A percentile compares a stretch with the other conserved stretches of the same genome.
phyloP scores from a whole-genome alignment of 2,888 invertebrate species.

The Nephrotoma guestfalica region DNA sequence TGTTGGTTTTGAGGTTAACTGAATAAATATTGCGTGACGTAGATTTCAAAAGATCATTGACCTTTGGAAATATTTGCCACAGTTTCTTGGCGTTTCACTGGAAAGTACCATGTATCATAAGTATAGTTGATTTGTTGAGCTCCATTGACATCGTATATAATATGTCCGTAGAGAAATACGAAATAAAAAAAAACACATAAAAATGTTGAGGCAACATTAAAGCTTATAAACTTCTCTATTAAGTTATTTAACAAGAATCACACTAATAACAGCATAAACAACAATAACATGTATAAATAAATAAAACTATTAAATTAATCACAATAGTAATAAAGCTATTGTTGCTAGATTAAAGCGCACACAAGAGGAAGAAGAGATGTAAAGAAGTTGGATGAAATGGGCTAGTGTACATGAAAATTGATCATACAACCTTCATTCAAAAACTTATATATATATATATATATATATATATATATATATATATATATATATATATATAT shows the following conservation, averaged over 20 bases:
- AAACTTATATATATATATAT: neutral
- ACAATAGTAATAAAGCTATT: neutral
- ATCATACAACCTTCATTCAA: neutral
- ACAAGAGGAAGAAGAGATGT: neutral
- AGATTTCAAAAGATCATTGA: neutral
- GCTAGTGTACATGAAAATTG: neutral
- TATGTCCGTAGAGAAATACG: neutral
- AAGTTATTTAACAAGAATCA: neutral
- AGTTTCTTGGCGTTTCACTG: neutral
- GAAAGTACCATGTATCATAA: neutral
- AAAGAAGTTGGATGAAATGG: neutral
- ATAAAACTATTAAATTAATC: neutral
- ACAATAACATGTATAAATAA: neutral
- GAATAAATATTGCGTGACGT: neutral
- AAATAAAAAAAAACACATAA: neutral
- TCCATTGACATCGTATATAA: neutral
- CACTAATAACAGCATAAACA: neutral
- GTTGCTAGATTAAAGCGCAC: neutral
- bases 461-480: no score
- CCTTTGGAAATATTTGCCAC: neutral
- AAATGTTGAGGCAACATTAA: neutral
- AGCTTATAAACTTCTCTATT: neutral
- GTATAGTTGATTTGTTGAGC: neutral
- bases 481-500: no score
- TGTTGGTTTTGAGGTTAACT: neutral